Evolutionary conservation across 2,113 vertebrate species (phyloP).

Genomic region (Ammodytes marinus): DNA sequence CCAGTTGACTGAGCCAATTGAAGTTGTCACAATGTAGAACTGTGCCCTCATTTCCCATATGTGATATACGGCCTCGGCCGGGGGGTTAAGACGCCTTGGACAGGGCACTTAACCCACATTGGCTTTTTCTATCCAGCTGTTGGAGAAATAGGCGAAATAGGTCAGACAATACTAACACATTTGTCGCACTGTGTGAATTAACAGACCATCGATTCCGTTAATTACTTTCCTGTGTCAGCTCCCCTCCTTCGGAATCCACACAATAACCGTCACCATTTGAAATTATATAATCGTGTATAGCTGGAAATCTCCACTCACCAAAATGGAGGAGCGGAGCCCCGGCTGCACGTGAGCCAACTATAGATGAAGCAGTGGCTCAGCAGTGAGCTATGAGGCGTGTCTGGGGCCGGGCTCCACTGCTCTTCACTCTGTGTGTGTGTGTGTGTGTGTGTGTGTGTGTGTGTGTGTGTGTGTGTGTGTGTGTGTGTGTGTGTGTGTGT

Average conservation of each 20-base stretch:
- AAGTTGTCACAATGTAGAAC: constrained; percentile 51
- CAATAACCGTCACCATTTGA: constrained; percentile 62
- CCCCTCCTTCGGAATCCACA: constrained; percentile 24
- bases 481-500: too few relatives aligned
- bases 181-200: constrained; percentile 32
- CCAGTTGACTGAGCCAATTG: constrained; percentile 46
- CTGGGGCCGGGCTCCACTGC: constrained; percentile 54
- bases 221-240: constrained; percentile 34
- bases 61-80: constrained; percentile 45
- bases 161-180: constrained; percentile 57
- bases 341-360: constrained; percentile 75
- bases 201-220: constrained; percentile 54
- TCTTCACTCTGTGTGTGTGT: not conserved
- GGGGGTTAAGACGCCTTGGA: constrained; percentile 40
- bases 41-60: constrained; percentile 39
- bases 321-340: constrained; percentile 74
- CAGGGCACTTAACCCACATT: constrained; percentile 71
- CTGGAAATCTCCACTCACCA: constrained; percentile 68
- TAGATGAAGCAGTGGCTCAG: constrained; percentile 72
- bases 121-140: constrained; percentile 34
- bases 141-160: constrained; percentile 54
- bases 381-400: constrained; percentile 70
- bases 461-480: too few relatives aligned
- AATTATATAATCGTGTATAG: constrained; percentile 58
- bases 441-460: too few relatives aligned